Evolutionary conservation across 1,140 invertebrate genomes (phyloP), one percentile per base, ranked within the genome.

Genomic region (Zaprionus inermis): DNA sequence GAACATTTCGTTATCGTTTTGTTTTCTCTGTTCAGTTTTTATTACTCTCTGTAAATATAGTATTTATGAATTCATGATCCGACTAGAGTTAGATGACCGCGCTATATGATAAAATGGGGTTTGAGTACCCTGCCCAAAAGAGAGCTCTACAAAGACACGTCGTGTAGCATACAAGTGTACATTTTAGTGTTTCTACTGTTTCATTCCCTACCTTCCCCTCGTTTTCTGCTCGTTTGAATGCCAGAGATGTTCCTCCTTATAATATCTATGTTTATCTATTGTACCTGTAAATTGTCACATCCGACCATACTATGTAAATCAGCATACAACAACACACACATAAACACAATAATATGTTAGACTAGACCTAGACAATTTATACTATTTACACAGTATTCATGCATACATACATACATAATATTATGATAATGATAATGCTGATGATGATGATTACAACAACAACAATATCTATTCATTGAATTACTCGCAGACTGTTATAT

Each of bases 401-500:
- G 1, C 30, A 32, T 32, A 32, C 30, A 28, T 24, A 56, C 38
- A 46, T 63, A 51, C 28, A 32, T 61, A 41, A 14, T 61, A 52
- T 68, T 58, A 70, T 63, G 49, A 67, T 67, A 44, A 57, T 36
- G 30, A 34, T 58, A 24, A 64, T 38, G n/a, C 52, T 64, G 38
- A 64, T 63, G n/a, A 75, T 66, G 61, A 78, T 75, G 69, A 85
- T 75, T 85, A 85, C 64, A 85, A 86, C 51, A 76, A 28, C 24
- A 74, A 66, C 60, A 83, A 75, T 76, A 80, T 77, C 55, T 89
- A 81, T 84, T 78, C 65, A 79, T 72, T 70, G 52, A 67, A 78
- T 82, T 82, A 79, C 72, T 76, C 77, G 89, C 90, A 84, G 91
- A 92, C 81, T 79, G 68, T 92, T 89, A 92, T 92, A 91, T 92